Percentiles rank a stretch among this genome's conserved stretches.
phyloP scores from a whole-genome alignment of 2,113 vertebrate genomes.

The Glaucomys volans region DNA sequence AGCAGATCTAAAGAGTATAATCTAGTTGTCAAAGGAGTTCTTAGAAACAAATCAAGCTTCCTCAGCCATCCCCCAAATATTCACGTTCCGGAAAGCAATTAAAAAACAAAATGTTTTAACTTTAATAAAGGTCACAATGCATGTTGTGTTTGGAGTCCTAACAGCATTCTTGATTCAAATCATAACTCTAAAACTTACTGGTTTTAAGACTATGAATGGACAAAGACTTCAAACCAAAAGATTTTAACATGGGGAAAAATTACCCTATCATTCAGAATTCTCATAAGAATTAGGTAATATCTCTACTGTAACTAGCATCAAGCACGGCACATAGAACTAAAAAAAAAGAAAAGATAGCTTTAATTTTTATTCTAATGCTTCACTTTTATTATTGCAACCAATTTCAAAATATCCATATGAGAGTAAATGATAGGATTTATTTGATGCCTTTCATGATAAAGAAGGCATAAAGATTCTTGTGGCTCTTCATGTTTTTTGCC shows the following conservation, averaged over 20 bases:
- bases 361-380: neutral
- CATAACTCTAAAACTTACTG: neutral
- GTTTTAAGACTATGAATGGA: neutral
- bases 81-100: neutral
- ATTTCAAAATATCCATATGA: neutral
- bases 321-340: neutral
- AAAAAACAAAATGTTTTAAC: neutral
- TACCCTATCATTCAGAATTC: neutral
- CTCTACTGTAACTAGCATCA: neutral
- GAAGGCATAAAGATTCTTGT: neutral
- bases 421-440: neutral
- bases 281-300: neutral
- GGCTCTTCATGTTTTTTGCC: neutral
- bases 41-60: neutral
- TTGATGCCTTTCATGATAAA: neutral
- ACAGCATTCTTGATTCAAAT: neutral
- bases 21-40: neutral
- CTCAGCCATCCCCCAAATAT: neutral
- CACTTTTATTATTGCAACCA: conserved; percentile 22
- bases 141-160: neutral
- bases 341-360: neutral
- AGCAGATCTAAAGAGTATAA: neutral
- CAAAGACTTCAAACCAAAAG: neutral
- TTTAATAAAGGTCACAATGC: neutral
- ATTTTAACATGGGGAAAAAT: neutral